Evolutionary conservation across 2,113 vertebrate species (phyloP), one percentile per base, ranked within the genome.

Genomic region (Phasianus colchicus): DNA sequence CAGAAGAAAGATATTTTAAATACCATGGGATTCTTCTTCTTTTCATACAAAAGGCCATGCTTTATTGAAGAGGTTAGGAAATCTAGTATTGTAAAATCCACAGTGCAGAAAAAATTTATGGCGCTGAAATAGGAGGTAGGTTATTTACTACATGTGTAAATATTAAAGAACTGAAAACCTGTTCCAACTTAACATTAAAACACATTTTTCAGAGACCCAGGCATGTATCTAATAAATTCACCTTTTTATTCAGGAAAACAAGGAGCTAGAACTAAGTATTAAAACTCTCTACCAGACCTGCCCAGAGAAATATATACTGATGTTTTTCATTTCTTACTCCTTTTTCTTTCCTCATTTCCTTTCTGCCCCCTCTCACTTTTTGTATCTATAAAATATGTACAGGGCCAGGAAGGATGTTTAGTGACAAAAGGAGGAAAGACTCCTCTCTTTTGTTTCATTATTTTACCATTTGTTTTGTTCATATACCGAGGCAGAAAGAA

Each of bases 1-100:
- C 96, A 96, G 90, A 85, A 82, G 83, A 93, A 90, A 95, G 63
- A 90, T 86, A 96, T 92, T 95, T 93, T 92, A 93, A 96, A 95
- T 96, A 89, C 73, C 90, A 93, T 65, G 63, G 84, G 94, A 91
- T 92, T 91, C 78, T 90, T 90, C 65, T 83, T 88, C 89, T 89
- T 87, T 87, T 83, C 58, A 83, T 78, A 81, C 65, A 93, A 96
- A 95, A 96, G 86, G 74, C 89, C 85, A 93, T 16, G 42, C 55
- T 88, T 95, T 95, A 92, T 89, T 95, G 95, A 96, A 91, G 82
- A 93, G 89, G 91, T 95, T 90, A 95, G 72, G 42, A 91, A 95
- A 96, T 91, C 60, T 74, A 47, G 32, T 71, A 48, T 64, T 80
- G 64, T 74, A 88, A 92, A 95, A 93, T 36, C 64, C 89, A 80